Base-by-base conservation (phyloP, 1,140 invertebrate genomes). In the Drosophila nebulosa region DNA sequence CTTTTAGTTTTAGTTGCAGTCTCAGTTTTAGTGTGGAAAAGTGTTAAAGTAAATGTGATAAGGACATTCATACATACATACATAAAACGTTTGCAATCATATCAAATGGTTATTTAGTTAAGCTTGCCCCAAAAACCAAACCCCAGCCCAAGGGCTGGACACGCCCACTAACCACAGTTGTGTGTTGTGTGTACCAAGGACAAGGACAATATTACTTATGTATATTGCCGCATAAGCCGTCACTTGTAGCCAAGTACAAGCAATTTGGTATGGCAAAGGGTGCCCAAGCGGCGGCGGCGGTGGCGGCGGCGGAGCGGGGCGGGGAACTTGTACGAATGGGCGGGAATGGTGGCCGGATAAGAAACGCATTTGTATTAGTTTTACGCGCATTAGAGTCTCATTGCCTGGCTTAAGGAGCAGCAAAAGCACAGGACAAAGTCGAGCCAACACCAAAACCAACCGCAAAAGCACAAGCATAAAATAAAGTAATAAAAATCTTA, bases 401-500 rank as follows among this genome's bases (percentile, higher is more conserved):
- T 86, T 86, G 81, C 81, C 83, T 75, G 81, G 81, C 81, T 85
- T 85, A 86, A 63, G 81, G 61, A 51, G 30, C 30, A 10, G n/a
- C n/a, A n/a, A n/a, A n/a, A 12, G 57, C 52, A 24, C 69, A 68
- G 39, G 53, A 64, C 46, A 10, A 72, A 63, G 53, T 53, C 26
- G 21, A 22, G 6, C 24, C 42, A 42, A 66, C 55, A 61, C 32
- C 42, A 42, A 66, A 46, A 61, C 32, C 53, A 70, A 74, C 72
- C 73, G 64, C 50, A 85, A 67, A 60, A 68, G 68, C 60, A 86
- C 66, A 64, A 88, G 81, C 81, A 86, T 86, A 86, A 86, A 86
- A 86, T 86, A 86, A 88, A 86, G 81, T 86, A 86, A 86, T 86
- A 86, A 88, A 86, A 86, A 86, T 86, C 83, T 88, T 88, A 81